These are phyloP conservation scores for Megalops cyprinoides DNA, from an alignment of 2,797 vertebrate genomes.

Conservation along the genomic window DNA sequence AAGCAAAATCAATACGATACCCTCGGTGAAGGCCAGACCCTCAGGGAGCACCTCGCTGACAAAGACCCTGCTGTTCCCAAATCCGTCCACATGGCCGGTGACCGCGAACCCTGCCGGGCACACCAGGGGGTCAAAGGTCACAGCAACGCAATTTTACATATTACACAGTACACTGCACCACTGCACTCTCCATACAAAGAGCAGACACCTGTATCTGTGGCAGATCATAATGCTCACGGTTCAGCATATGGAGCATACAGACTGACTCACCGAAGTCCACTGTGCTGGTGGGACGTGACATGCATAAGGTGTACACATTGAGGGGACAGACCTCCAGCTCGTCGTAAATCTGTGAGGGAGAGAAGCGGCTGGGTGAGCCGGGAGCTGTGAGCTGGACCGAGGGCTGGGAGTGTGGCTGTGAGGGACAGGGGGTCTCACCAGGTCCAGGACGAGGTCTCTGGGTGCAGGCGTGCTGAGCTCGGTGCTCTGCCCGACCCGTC, in stretches of 20 bases:
- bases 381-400: conserved; percentile 28
- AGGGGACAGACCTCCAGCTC: conserved; percentile 70
- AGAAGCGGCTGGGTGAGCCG: not conserved
- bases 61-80: conserved; percentile 76
- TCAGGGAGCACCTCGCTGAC: conserved; percentile 83
- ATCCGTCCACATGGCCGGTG: conserved; percentile 80
- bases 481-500: conserved; percentile 41
- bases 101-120: conserved; percentile 81
- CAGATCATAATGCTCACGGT: not conserved
- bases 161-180: not conserved
- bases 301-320: conserved; percentile 49
- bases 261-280: conserved; percentile 67
- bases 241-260: not conserved
- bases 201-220: not conserved
- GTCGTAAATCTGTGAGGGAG: conserved; percentile 70
- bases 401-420: conserved; percentile 28
- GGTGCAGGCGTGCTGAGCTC: conserved; percentile 44
- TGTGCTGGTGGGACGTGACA: conserved; percentile 46
- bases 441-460: conserved; percentile 44
- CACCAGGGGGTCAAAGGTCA: conserved; percentile 5
- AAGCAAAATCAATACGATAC: conserved; percentile 57
- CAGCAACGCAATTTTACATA: not conserved
- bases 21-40: conserved; percentile 80
- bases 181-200: not conserved
- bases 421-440: conserved; percentile 51